These are phyloP conservation scores for Noturus placidus DNA, from an alignment of 2,113 vertebrate genomes.

Conservation along the genomic window DNA sequence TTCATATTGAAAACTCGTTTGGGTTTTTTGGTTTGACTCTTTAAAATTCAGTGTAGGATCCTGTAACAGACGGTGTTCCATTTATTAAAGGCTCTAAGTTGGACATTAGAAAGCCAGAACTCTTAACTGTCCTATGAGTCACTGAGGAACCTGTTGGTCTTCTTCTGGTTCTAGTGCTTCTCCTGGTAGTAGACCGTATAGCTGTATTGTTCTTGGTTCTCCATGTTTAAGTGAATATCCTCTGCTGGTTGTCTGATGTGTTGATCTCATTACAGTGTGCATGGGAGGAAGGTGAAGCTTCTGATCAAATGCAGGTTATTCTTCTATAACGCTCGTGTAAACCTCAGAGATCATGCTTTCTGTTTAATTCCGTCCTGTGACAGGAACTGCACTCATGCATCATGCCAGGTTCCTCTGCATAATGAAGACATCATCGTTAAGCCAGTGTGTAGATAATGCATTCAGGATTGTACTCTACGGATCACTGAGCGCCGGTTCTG, in stretches of 20 bases:
- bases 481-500: constrained; percentile 10
- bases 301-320: constrained; percentile 13
- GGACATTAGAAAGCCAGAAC: not conserved
- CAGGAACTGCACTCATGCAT: constrained; percentile 1
- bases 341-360: not conserved
- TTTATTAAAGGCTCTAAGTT: not conserved
- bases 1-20: not conserved
- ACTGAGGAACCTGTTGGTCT: not conserved
- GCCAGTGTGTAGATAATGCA: constrained; percentile 6
- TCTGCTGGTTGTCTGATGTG: not conserved
- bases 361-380: not conserved
- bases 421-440: constrained; percentile 14
- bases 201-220: not conserved
- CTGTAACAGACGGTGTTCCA: not conserved
- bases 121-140: not conserved
- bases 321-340: not conserved
- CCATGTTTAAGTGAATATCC: not conserved
- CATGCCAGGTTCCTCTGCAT: not conserved
- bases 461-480: constrained; percentile 20
- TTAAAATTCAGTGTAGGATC: not conserved
- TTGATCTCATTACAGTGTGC: not conserved
- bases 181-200: not conserved
- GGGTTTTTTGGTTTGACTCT: not conserved
- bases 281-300: not conserved
- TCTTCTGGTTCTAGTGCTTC: not conserved